phyloP scores from a whole-genome alignment of 1,140 invertebrate genomes.

The Cryptotermes secundus region DNA sequence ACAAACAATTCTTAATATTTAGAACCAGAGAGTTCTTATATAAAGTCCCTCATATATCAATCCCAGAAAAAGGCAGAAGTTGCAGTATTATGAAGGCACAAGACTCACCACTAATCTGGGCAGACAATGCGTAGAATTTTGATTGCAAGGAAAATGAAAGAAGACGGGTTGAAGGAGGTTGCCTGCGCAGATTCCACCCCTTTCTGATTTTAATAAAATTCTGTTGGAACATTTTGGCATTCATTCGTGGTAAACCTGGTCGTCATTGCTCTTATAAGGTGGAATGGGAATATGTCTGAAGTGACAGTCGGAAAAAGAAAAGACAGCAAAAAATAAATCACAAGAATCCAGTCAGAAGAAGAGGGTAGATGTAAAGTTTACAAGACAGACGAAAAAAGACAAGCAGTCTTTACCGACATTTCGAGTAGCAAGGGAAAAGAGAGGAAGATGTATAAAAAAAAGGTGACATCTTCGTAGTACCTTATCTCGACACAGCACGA shows the following conservation, averaged over 20 bases:
- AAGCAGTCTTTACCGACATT: neutral
- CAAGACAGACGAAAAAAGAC: neutral
- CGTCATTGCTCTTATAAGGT: neutral
- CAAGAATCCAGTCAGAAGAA: neutral
- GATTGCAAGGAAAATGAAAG: neutral
- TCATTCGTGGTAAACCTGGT: neutral
- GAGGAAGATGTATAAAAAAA: neutral
- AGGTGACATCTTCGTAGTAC: neutral
- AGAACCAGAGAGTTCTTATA: too few species aligned
- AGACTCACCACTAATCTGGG: neutral
- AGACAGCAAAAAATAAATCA: constrained; percentile 6
- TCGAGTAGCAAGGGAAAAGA: neutral
- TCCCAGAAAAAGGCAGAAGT: too few species aligned
- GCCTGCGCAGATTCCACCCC: neutral
- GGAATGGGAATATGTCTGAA: neutral
- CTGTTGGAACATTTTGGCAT: constrained; percentile 16
- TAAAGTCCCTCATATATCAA: too few species aligned
- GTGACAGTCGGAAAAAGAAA: neutral
- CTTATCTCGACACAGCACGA: neutral
- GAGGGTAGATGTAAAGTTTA: constrained; percentile 8
- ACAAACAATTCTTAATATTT: too few species aligned
- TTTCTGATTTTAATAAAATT: constrained; percentile 4
- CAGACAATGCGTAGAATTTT: neutral
- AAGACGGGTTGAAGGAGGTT: neutral
- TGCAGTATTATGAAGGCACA: neutral